Base-by-base conservation (phyloP, 2,113 vertebrate genomes). In the Hippocampus mohnikei region DNA sequence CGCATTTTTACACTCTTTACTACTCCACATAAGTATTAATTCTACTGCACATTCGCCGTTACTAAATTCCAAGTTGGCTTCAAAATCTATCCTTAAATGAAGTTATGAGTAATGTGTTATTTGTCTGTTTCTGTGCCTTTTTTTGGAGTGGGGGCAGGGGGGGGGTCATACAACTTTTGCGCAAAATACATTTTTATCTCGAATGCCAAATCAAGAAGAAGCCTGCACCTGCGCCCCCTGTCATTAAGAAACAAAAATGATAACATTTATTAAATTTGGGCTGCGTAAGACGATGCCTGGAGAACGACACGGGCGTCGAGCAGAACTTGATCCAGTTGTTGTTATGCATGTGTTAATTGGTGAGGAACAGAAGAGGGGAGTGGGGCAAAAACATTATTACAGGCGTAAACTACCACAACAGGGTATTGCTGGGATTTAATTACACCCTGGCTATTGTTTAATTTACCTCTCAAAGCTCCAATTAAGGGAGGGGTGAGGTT, bases 341-440 rank as follows among this genome's bases (percentile, higher is more conserved):
- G 79, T 84, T 69, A 60, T 66, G 76, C 86, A 81, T 81, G 83
- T 90, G 91, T 91, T 93, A 93, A 94, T 92, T 93, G 90, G 81
- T 73, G 83, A 78, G 78, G 81, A 91, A 88, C 89, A 85, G 81
- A 80, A 87, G 84, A 83, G 87, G 83, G 81, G 66, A 76, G 72
- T 42, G 76, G 59, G 10, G 83, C 81, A 67, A 88, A 92, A 91
- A 89, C 88, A 90, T 91, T 81, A 92, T 94, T 92, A 93, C 82
- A 81, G 83, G 76, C 84, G 84, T 73, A 86, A 87, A 89, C 78
- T 76, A 85, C 55, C 88, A 92, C 90, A 89, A 87, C 80, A 88
- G 88, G 90, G 89, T 87, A 87, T 89, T 89, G 81, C 82, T 84
- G 81, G 85, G 88, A 92, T 93, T 90, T 84, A 90, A 93, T 94